These are phyloP conservation scores for Caenorhabditis brenneri DNA, from an alignment of 1,140 invertebrate species.

Conservation along the genomic window DNA sequence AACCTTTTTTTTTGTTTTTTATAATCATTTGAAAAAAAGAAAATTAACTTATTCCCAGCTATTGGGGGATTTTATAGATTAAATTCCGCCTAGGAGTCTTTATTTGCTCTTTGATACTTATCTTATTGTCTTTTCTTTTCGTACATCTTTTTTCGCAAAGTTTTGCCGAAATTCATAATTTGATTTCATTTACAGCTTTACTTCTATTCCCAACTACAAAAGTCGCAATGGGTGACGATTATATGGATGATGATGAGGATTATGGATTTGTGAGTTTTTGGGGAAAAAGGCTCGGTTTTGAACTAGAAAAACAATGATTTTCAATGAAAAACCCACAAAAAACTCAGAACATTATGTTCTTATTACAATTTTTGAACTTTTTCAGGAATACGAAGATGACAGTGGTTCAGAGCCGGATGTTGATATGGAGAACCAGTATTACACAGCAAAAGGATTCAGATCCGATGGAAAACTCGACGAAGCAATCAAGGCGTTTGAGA, in stretches of 20 bases:
- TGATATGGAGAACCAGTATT: conserved; percentile 99
- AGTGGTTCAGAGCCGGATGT: conserved; percentile 87
- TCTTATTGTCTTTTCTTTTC: too few relatives aligned
- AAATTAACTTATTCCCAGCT: too few relatives aligned
- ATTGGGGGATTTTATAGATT: too few relatives aligned
- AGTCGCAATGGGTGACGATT: conserved; percentile 71
- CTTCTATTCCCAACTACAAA: not conserved
- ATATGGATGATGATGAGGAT: conserved; percentile 59
- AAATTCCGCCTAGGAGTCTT: too few relatives aligned
- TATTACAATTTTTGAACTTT: conserved; percentile 72
- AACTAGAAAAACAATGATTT: too few relatives aligned
- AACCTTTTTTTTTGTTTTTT: too few relatives aligned
- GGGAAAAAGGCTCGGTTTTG: conserved; percentile 96
- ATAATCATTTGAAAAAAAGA: too few relatives aligned
- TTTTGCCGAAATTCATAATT: too few relatives aligned
- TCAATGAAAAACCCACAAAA: too few relatives aligned
- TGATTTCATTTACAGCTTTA: conserved; percentile 71
- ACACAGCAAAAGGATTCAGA: conserved; percentile 97
- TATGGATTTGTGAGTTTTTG: conserved; percentile 76
- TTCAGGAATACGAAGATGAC: conserved; percentile 75
- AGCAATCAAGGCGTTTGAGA: conserved; percentile 92
- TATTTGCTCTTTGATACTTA: too few relatives aligned
- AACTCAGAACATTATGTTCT: too few relatives aligned
- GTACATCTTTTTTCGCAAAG: too few relatives aligned
- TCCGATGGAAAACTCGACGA: conserved; percentile 84